Evolutionary conservation across 2,888 invertebrate genomes (phyloP).

Genomic region (Adineta ricciae): DNA sequence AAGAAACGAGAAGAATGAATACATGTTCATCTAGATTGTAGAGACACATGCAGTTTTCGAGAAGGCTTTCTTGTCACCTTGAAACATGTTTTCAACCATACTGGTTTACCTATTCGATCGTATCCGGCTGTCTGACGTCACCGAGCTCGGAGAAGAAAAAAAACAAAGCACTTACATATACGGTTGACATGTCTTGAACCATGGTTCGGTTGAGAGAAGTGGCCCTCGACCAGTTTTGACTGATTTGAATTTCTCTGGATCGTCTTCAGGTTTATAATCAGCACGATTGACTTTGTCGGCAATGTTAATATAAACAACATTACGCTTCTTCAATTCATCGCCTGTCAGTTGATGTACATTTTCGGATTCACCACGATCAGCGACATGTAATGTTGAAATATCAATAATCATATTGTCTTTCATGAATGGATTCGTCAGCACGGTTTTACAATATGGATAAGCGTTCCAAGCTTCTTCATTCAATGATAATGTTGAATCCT

Average conservation of each 20-base stretch:
- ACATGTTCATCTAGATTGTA: no score
- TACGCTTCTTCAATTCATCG: slow-evolving; percentile 75
- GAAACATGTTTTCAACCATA: no score
- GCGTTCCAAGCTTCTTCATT: slow-evolving; percentile 99
- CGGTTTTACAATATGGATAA: slow-evolving; percentile 92
- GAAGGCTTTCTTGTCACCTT: no score
- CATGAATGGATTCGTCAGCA: slow-evolving; percentile 60
- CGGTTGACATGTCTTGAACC: slow-evolving; percentile 44
- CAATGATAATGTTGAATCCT: slow-evolving; percentile 69
- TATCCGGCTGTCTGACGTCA: neutral
- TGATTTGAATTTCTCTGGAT: slow-evolving; percentile 77
- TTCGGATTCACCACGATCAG: neutral
- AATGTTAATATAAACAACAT: slow-evolving; percentile 84
- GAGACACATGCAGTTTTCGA: no score
- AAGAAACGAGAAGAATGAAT: neutral
- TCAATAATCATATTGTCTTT: slow-evolving; percentile 82
- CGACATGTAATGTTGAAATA: slow-evolving; percentile 65
- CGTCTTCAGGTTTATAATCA: slow-evolving; percentile 79
- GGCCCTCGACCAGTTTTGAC: slow-evolving; percentile 86
- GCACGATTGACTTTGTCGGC: slow-evolving; percentile 62
- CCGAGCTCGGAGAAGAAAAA: no score
- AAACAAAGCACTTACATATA: slow-evolving; percentile 56
- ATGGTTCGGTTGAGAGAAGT: slow-evolving; percentile 55
- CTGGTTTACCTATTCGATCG: neutral
- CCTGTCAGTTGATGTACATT: slow-evolving; percentile 56